These are phyloP conservation scores for Cheilosia vernalis DNA, from an alignment of 2,888 invertebrate genomes.

Conservation along the genomic window DNA sequence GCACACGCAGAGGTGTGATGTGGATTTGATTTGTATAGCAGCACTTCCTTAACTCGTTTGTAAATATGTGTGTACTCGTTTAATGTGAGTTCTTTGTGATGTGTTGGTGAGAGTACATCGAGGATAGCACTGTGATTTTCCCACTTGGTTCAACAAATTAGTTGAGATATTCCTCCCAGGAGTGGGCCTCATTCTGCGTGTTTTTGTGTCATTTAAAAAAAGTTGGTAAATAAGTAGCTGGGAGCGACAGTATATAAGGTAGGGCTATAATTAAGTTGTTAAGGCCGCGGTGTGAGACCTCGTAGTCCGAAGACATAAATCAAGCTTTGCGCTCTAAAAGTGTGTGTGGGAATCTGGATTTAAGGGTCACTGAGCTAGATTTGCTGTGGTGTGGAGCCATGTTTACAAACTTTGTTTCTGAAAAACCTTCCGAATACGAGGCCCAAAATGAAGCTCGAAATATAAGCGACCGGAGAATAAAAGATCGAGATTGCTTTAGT, in stretches of 20 bases:
- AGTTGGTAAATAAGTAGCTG: not conserved
- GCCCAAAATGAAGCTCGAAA: too few species aligned
- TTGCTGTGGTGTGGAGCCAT: too few species aligned
- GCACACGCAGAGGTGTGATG: constrained; percentile 51
- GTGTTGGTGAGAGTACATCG: too few species aligned
- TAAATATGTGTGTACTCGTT: not conserved
- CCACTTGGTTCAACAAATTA: constrained; percentile 33
- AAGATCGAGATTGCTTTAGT: too few species aligned
- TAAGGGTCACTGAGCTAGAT: too few species aligned
- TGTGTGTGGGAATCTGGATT: too few species aligned
- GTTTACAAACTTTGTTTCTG: too few species aligned
- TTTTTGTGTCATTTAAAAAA: constrained; percentile 20
- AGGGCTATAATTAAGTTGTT: constrained; percentile 42
- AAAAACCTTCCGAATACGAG: too few species aligned
- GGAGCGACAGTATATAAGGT: constrained; percentile 14
- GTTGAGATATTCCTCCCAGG: constrained; percentile 33
- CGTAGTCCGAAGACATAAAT: not conserved
- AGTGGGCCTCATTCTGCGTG: constrained; percentile 25
- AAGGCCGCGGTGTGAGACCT: not conserved
- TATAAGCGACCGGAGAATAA: too few species aligned
- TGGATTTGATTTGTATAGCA: constrained; percentile 65
- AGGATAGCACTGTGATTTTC: constrained; percentile 47
- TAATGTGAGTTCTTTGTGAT: not conserved
- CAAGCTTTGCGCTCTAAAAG: not conserved
- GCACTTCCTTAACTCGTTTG: constrained; percentile 56